These are phyloP conservation scores for Caenorhabditis plicata DNA, from an alignment of 2,888 invertebrate genomes.

Conservation along the genomic window DNA sequence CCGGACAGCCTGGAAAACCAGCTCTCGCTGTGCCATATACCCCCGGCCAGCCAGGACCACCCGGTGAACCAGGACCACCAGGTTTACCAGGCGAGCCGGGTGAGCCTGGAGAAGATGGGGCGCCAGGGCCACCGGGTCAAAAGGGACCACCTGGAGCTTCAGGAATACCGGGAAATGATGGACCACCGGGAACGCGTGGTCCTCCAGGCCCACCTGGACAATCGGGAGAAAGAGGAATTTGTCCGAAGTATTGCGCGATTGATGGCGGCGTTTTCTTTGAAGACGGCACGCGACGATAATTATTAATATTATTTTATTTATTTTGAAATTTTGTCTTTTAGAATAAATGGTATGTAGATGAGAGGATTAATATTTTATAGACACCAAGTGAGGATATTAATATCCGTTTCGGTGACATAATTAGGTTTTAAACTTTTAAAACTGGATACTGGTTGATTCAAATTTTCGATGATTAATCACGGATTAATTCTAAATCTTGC, in stretches of 20 bases:
- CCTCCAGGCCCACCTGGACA: constrained; percentile 42
- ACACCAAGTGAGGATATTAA: too few species aligned
- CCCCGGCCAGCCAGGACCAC: constrained; percentile 29
- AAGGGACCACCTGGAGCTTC: constrained; percentile 25
- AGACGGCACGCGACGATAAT: constrained; percentile 26
- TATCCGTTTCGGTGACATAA: too few species aligned
- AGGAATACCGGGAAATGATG: constrained; percentile 31
- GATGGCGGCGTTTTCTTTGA: constrained; percentile 35
- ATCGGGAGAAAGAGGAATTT: constrained; percentile 30
- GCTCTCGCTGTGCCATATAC: constrained; percentile 12
- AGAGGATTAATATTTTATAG: too few species aligned
- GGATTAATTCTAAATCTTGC: too few species aligned
- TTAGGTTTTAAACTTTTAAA: too few species aligned
- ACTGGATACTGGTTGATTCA: too few species aligned
- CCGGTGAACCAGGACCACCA: constrained; percentile 28
- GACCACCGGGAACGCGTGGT: constrained; percentile 34
- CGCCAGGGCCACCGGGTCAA: constrained; percentile 30
- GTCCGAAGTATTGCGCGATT: constrained; percentile 35
- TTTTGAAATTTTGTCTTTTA: too few species aligned
- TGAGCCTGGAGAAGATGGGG: constrained; percentile 22
- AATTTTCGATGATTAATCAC: too few species aligned
- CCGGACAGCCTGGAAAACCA: constrained; percentile 18
- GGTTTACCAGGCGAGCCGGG: constrained; percentile 32
- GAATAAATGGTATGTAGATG: too few species aligned
- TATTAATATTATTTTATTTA: neutral